Base-by-base conservation (phyloP, 2,888 invertebrate genomes). In the Coenonympha arcania region DNA sequence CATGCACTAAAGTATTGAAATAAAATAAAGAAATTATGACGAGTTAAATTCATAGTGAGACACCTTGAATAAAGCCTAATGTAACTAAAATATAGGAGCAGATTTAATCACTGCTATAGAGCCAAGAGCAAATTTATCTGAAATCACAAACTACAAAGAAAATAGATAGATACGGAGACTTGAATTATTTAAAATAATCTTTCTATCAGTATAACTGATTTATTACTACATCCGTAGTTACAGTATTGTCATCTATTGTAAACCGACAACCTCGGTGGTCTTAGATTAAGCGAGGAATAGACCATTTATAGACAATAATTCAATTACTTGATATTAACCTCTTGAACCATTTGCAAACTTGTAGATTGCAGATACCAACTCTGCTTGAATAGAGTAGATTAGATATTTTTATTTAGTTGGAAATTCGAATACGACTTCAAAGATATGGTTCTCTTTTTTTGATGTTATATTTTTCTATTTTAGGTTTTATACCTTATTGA, bases 251-350 rank as follows among this genome's bases (percentile, higher is more conserved):
- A 45, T 48, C 47, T 47, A 41, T 54, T 56, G 51, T 54, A 30
- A 43, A 42, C 48, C 48, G 37, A 53, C 65, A 51, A 61, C 71
- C 64, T 61, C 63, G 78, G 76, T 75, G 76, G 76, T 72, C 76
- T 53, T 56, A 56, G 63, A 62, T 62, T 33, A 37, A 62, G 66
- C 67, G 66, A 66, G 68, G 68, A 66, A 72, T 71, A 62, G 69
- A 59, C 71, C 66, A 69, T 76, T 76, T 72, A 69, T 69, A 65
- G 63, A 61, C 62, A 62, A 71, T 72, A 67, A 73, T 77, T 78
- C 65, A 73, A 76, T 73, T 74, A 70, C 65, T 67, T 66, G 43
- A 45, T 54, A 52, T 57, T 57, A 57, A 50, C 56, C 52, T 52
- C 30, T 43, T 52, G 50, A 57, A 45, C 54, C 22, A 37, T 52